Base-by-base conservation (phyloP, 2,113 vertebrate genomes). In the Pandion haliaetus region DNA sequence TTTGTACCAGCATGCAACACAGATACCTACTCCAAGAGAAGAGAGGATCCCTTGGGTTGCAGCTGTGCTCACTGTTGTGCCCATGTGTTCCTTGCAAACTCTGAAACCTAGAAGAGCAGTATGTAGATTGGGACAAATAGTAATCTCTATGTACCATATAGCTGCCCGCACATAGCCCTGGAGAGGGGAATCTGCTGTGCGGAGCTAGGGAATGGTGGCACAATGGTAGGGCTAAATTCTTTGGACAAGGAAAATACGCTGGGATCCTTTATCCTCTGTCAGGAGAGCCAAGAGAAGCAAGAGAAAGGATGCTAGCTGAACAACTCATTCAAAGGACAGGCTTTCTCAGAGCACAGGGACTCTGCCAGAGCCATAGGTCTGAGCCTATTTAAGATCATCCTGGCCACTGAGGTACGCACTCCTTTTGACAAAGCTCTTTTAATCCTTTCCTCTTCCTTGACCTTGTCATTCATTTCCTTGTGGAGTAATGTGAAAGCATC, bases 401-500 rank as follows among this genome's bases (percentile, higher is more conserved):
- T 4, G 5, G 24, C 16, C 57, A 49, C 1, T 18, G 58, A 88
- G 40, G 32, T 50, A 21, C 47, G n/a, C n/a, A 8, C 7, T 69
- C 25, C 63, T 93, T 94, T 93, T 34, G 67, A 63, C 31, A 73
- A 84, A 83, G 23, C 28, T 88, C 23, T 85, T 82, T 91, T 84
- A 57, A 84, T 49, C 24, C 52, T 59, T 85, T 62, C 24, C 18
- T 92, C 21, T 74, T 93, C 34, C 45, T 62, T 91, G 81, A 88
- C 42, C 86, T 94, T 93, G 70, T 69, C 31, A 79, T 73, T 90
- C 74, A 78, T 26, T 67, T 96, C 31, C 28, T 88, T 59, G 40
- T 67, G 71, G 94, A 94, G 78, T 57, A 93, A 84, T 31, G 28
- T 55, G 80, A 93, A 94, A 95, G 23, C 90, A 88, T 86, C 81